Conservation (phyloP, 2,888 invertebrate genomes). For the Trissonchulus sp. region DNA sequence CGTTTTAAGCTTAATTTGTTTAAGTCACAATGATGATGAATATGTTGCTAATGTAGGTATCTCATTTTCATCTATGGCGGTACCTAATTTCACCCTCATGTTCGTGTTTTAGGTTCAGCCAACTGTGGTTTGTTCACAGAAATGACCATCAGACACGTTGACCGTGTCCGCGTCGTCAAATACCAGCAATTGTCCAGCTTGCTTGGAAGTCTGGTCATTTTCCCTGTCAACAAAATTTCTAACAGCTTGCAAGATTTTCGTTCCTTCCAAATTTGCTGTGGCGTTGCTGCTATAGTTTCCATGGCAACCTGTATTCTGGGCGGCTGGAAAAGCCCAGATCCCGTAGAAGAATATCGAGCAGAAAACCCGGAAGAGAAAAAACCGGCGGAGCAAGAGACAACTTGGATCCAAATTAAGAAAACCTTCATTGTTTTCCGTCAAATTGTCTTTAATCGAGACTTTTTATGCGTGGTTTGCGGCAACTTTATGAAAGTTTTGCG, state of each 20-base stretch:
- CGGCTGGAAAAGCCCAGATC: slow-evolving; percentile 19
- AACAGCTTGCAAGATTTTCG: slow-evolving; percentile 44
- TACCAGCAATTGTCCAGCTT: slow-evolving; percentile 44
- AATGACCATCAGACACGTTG: slow-evolving; percentile 43
- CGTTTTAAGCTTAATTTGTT: no score
- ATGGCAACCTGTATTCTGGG: slow-evolving; percentile 27
- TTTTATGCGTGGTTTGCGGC: slow-evolving; percentile 18
- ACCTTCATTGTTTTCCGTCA: background rate
- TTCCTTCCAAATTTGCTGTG: slow-evolving; percentile 43
- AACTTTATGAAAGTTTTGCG: slow-evolving; percentile 30
- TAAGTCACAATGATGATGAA: no score
- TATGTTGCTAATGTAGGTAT: no score
- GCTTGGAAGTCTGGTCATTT: slow-evolving; percentile 43
- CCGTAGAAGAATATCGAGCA: background rate
- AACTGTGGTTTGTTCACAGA: slow-evolving; percentile 51
- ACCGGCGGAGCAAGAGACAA: no score
- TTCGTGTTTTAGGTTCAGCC: slow-evolving; percentile 45
- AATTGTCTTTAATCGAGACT: slow-evolving; percentile 26
- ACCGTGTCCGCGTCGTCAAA: slow-evolving; percentile 44
- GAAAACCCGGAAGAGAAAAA: background rate
- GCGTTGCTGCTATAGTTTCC: slow-evolving; percentile 43
- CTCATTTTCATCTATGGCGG: no score
- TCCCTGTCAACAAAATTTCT: slow-evolving; percentile 46
- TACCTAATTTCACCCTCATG: no score
- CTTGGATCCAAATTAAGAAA: background rate